These are phyloP conservation scores for Oryzias sinensis DNA, from an alignment of 2,797 vertebrate genomes.

Conservation along the genomic window DNA sequence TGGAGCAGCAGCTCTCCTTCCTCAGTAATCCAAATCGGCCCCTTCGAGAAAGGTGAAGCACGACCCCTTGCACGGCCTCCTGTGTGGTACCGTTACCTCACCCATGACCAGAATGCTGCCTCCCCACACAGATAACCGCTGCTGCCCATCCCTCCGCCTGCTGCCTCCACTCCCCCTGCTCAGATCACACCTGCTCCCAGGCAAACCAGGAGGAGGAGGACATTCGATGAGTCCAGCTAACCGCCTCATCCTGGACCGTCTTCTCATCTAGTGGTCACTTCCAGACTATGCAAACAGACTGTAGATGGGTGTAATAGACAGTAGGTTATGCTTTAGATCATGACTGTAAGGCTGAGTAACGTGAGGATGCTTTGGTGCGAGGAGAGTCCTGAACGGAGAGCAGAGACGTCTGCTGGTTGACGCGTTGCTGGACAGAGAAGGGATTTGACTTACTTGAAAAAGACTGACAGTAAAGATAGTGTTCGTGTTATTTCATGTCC, in stretches of 20 bases:
- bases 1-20: conserved; percentile 91
- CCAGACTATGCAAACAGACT: conserved; percentile 71
- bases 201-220: not conserved
- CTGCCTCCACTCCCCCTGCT: conserved; percentile 22
- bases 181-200: conserved; percentile 12
- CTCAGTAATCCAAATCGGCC: conserved; percentile 76
- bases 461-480: conserved; percentile 8
- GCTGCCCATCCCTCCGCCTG: conserved; percentile 11
- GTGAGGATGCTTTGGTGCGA: conserved; percentile 11
- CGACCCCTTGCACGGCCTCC: not conserved
- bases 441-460: conserved; percentile 40
- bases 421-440: conserved; percentile 13
- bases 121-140: conserved; percentile 55
- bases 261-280: conserved; percentile 60
- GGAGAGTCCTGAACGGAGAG: conserved; percentile 1
- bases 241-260: conserved; percentile 16
- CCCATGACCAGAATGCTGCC: conserved; percentile 9
- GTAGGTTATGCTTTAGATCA: conserved; percentile 38
- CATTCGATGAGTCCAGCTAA: conserved; percentile 12
- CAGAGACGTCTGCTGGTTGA: conserved; percentile 12
- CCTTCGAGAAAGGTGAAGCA: conserved; percentile 79
- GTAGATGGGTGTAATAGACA: conserved; percentile 51
- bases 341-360: conserved; percentile 5
- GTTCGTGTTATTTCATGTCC: too few relatives aligned
- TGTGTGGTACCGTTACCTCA: not conserved